Percentiles rank a stretch among this genome's conserved stretches.
Evolutionary conservation across 2,888 invertebrate species (phyloP).

Genomic region (Lithophane leautieri): DNA sequence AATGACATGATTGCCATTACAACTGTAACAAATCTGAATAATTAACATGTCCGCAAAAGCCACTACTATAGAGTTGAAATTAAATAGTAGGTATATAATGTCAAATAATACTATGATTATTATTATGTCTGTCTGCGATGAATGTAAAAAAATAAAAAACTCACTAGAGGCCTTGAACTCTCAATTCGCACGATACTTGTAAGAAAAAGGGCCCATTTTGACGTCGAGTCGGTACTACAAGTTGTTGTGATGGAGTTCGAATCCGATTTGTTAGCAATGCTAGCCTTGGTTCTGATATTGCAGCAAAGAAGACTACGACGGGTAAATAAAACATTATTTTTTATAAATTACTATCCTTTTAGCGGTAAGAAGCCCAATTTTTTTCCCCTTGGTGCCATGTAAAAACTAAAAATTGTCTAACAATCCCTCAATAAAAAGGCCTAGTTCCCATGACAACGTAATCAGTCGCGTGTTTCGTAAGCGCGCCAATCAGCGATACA

Average conservation of each 20-base stretch:
- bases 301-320: neutral
- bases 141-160: no score
- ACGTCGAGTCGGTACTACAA: neutral
- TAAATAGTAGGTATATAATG: no score
- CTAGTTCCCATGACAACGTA: neutral
- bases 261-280: neutral
- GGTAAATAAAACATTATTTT: neutral
- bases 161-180: constrained; percentile 1
- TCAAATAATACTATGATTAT: no score
- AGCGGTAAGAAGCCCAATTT: neutral
- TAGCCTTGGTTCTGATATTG: constrained; percentile 5
- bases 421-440: neutral
- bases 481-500: no score
- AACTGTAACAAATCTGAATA: no score
- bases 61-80: no score
- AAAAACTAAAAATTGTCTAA: neutral
- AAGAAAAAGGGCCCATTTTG: neutral
- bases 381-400: neutral
- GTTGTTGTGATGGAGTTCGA: constrained; percentile 1
- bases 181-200: neutral
- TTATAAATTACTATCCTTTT: neutral
- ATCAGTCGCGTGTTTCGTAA: neutral
- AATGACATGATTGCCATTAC: no score
- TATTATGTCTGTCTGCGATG: no score
- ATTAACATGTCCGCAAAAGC: no score